Evolutionary conservation across 2,797 vertebrate genomes (phyloP).

Genomic region (Gastrophryne carolinensis): DNA sequence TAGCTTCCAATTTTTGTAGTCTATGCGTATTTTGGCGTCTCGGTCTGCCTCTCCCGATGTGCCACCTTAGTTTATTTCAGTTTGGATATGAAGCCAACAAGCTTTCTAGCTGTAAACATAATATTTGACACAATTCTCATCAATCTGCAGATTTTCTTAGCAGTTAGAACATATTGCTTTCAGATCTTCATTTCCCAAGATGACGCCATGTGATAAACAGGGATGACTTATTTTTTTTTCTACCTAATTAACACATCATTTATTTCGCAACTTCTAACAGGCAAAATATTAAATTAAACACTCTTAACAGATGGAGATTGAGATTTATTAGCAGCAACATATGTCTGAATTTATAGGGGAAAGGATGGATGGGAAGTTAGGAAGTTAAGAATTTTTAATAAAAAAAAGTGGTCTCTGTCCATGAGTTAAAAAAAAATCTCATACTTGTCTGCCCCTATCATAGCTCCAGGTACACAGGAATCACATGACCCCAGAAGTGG

Average conservation of each 20-base stretch:
- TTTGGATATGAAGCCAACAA: background rate
- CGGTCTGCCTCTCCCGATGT: too few species aligned
- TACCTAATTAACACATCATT: background rate
- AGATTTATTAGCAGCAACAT: too few species aligned
- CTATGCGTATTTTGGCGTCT: too few species aligned
- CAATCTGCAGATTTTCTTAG: background rate
- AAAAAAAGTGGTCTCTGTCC: too few species aligned
- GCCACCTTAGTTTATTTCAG: background rate
- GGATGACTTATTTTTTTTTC: background rate
- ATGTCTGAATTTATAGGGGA: too few species aligned
- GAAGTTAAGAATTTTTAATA: too few species aligned
- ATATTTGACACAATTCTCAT: background rate
- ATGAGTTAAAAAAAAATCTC: too few species aligned
- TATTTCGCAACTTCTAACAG: background rate
- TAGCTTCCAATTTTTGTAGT: too few species aligned
- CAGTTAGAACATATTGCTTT: background rate
- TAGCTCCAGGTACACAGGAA: too few species aligned
- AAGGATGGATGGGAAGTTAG: too few species aligned
- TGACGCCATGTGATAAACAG: constrained; percentile 5
- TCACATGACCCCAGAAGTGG: too few species aligned
- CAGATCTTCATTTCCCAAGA: background rate
- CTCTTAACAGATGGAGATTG: constrained; percentile 3
- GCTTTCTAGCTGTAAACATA: background rate
- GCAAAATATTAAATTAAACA: background rate
- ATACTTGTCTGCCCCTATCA: too few species aligned